Percentiles rank a stretch among this genome's conserved stretches.
Conservation (phyloP, 2,113 vertebrate species). For the Coracopsis vasa region DNA sequence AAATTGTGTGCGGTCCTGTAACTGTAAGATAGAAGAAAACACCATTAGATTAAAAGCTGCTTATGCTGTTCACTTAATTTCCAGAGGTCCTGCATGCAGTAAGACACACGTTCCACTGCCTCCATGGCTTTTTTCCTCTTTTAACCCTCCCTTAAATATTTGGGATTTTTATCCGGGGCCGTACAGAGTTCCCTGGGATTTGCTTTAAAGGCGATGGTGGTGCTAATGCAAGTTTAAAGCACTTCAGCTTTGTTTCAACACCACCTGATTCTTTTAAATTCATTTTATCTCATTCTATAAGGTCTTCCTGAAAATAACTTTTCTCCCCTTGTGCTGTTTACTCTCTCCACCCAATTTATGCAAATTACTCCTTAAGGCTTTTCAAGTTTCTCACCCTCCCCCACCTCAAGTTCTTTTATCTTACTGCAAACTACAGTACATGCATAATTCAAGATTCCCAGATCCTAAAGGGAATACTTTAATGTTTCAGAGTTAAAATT, state of each 20-base stretch:
- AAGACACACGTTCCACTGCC: background rate
- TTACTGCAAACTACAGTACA: slow-evolving; percentile 55
- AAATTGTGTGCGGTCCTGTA: slow-evolving; percentile 98
- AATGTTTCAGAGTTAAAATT: slow-evolving; percentile 43
- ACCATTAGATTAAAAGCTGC: background rate
- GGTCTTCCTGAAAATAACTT: slow-evolving; percentile 16
- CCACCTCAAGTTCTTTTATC: slow-evolving; percentile 53
- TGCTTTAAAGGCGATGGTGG: background rate
- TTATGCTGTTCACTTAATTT: background rate
- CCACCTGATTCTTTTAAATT: slow-evolving; percentile 20
- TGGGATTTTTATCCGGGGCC: background rate
- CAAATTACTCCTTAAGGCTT: slow-evolving; percentile 46
- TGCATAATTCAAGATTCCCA: slow-evolving; percentile 51
- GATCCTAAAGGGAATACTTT: slow-evolving; percentile 62
- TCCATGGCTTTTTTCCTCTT: background rate
- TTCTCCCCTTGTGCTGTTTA: slow-evolving; percentile 26
- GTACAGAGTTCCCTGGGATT: slow-evolving; percentile 1
- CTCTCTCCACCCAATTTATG: slow-evolving; percentile 45
- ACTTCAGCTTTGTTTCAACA: background rate
- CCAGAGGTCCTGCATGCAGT: background rate
- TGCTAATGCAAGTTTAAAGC: background rate
- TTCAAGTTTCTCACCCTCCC: slow-evolving; percentile 40
- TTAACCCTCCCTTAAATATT: background rate
- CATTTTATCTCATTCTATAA: slow-evolving; percentile 9
- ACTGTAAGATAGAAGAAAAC: slow-evolving; percentile 75